Conservation (phyloP, 2,113 vertebrate species). For the Rattus norvegicus region DNA sequence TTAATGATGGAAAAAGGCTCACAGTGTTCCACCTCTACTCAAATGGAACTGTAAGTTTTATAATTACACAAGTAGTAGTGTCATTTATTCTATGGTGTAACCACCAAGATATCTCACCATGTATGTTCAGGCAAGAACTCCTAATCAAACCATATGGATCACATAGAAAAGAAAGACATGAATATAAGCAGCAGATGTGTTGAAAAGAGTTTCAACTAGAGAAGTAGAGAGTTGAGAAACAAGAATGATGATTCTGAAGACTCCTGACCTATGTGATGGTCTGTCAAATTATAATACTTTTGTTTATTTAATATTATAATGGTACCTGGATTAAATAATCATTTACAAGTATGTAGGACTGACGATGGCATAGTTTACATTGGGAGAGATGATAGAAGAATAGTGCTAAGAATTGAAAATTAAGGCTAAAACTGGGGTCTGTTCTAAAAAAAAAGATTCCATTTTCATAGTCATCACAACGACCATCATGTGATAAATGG, state of each 20-base stretch:
- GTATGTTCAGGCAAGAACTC: not conserved
- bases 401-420: not conserved
- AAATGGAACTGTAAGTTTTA: not conserved
- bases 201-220: not conserved
- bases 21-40: not conserved
- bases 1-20: not conserved
- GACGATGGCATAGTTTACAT: not conserved
- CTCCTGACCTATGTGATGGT: not conserved
- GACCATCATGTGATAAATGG: not conserved
- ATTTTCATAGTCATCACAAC: not conserved
- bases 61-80: fast-evolving
- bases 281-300: not conserved
- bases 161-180: not conserved
- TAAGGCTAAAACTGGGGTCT: not conserved
- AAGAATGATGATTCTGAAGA: not conserved
- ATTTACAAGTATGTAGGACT: not conserved
- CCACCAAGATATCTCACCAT: not conserved
- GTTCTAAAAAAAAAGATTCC: not conserved
- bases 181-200: not conserved
- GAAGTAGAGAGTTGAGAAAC: not conserved
- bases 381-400: not conserved
- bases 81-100: not conserved
- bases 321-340: not conserved
- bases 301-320: not conserved
- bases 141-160: not conserved